Percentiles rank a stretch among this genome's conserved stretches.
These are phyloP conservation scores for Heliconius eleuchia DNA, from an alignment of 1,140 invertebrate species.

Conservation along the genomic window DNA sequence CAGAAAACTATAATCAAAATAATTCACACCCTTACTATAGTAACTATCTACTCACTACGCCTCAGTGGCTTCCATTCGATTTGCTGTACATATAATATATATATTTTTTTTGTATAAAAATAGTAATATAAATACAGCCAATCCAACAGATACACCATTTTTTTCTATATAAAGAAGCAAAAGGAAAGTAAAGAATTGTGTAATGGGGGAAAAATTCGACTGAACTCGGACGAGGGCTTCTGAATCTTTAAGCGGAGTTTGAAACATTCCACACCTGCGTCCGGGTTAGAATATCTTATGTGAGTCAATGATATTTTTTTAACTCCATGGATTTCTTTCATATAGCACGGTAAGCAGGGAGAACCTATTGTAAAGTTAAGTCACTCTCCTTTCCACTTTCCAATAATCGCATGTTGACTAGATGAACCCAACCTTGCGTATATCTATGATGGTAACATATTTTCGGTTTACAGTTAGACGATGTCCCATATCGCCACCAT, in stretches of 20 bases:
- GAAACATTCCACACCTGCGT: conserved; percentile 50
- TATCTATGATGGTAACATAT: too few relatives aligned
- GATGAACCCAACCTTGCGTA: too few relatives aligned
- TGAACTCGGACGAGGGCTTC: conserved; percentile 35
- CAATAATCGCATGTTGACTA: too few relatives aligned
- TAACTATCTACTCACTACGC: too few relatives aligned
- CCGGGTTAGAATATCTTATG: conserved; percentile 15
- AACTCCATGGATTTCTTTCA: background rate
- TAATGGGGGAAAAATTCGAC: conserved; percentile 41
- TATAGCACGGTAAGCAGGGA: background rate
- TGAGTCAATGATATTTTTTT: background rate
- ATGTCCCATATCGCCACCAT: too few relatives aligned
- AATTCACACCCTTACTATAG: too few relatives aligned
- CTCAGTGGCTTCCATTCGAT: too few relatives aligned
- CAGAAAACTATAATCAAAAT: too few relatives aligned
- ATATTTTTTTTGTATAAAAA: too few relatives aligned
- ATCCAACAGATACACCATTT: background rate
- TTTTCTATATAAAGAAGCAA: background rate
- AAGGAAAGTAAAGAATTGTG: conserved; percentile 33
- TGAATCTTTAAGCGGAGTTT: conserved; percentile 47
- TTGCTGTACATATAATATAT: too few relatives aligned
- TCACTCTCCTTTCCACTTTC: too few relatives aligned
- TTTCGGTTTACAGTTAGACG: too few relatives aligned
- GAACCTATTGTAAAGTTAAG: background rate
- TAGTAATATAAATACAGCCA: background rate